Percentiles rank a stretch among this genome's conserved stretches.
Conservation (phyloP, 2,797 vertebrate species). For the Heteromormyrus szaboi region DNA sequence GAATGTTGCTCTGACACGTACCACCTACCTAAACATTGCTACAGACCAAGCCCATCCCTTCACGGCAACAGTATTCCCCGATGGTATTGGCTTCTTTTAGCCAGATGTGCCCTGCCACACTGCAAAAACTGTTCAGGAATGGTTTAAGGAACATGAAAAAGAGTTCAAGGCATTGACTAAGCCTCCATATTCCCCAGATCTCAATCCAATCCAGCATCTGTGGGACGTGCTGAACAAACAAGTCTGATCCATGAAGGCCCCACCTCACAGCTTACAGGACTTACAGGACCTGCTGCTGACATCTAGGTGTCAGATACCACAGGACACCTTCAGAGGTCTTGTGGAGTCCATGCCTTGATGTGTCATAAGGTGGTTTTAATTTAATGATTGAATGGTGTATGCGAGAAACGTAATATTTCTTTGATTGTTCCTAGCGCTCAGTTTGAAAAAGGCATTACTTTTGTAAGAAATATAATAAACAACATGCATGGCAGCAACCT, state of each 20-base stretch:
- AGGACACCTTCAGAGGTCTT: neutral
- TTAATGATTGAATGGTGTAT: neutral
- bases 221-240: neutral
- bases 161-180: neutral
- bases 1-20: neutral
- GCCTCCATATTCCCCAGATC: neutral
- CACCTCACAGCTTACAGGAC: neutral
- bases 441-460: neutral
- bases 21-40: neutral
- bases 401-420: neutral
- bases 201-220: neutral
- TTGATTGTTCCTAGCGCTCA: neutral
- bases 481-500: neutral
- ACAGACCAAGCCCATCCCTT: neutral
- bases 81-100: neutral
- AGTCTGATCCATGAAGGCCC: neutral
- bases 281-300: neutral
- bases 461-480: neutral
- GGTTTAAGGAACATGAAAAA: neutral
- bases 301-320: neutral
- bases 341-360: neutral
- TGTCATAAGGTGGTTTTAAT: neutral
- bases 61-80: neutral
- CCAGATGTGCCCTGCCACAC: neutral
- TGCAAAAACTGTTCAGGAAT: neutral